phyloP scores from a whole-genome alignment of 2,797 vertebrate genomes.

The Micropoecilia bifurca region DNA sequence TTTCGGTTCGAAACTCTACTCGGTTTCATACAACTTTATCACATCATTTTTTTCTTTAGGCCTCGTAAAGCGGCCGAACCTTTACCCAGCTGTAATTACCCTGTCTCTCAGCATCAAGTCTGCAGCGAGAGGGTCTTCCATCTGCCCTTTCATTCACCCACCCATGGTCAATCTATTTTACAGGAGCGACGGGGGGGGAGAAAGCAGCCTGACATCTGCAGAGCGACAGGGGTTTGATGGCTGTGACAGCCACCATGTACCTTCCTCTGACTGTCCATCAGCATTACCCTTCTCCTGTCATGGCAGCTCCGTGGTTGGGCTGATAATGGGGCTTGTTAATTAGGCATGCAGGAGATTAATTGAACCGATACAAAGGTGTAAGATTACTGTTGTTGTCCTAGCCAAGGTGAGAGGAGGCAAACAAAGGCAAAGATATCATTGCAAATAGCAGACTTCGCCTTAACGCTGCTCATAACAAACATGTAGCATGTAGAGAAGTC shows the following conservation, averaged over 20 bases:
- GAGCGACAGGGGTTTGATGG: slow-evolving; percentile 39
- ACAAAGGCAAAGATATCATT: slow-evolving; percentile 48
- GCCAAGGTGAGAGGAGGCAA: slow-evolving; percentile 69
- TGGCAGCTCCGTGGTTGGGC: slow-evolving; percentile 30
- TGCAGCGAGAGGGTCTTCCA: slow-evolving; percentile 17
- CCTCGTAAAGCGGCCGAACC: slow-evolving; percentile 22
- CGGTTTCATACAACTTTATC: slow-evolving; percentile 5
- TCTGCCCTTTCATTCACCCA: slow-evolving; percentile 44
- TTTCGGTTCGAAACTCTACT: not conserved
- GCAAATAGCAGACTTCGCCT: slow-evolving; percentile 32
- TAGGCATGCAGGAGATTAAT: slow-evolving; percentile 79
- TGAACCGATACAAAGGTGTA: slow-evolving; percentile 67
- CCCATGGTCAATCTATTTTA: slow-evolving; percentile 41
- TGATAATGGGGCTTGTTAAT: slow-evolving; percentile 76
- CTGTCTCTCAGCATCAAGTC: slow-evolving; percentile 39
- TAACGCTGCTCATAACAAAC: not conserved
- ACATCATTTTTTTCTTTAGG: not conserved
- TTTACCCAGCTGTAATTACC: slow-evolving; percentile 45
- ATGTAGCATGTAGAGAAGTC: not conserved
- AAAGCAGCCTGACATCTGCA: slow-evolving; percentile 38
- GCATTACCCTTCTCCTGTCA: slow-evolving; percentile 41
- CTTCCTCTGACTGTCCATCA: slow-evolving; percentile 51
- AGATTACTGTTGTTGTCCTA: slow-evolving; percentile 60
- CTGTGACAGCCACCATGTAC: slow-evolving; percentile 54
- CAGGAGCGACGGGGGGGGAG: slow-evolving; percentile 10